phyloP scores from a whole-genome alignment of 2,113 vertebrate genomes.

The Solenodon paradoxus region DNA sequence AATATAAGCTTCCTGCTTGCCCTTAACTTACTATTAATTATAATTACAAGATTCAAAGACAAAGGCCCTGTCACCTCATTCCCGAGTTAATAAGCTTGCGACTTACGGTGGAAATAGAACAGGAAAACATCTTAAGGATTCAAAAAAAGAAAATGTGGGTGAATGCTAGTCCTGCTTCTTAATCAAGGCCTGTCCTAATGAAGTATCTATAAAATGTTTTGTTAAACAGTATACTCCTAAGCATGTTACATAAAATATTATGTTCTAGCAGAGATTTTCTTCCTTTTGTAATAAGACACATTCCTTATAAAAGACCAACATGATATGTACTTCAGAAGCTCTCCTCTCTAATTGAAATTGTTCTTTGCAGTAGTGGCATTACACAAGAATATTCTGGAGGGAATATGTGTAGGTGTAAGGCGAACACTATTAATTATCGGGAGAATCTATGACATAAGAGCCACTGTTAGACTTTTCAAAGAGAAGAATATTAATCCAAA shows the following conservation, averaged over 20 bases:
- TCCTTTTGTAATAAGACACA: slow-evolving; percentile 28
- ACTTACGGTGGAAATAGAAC: slow-evolving; percentile 55
- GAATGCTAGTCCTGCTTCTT: slow-evolving; percentile 29
- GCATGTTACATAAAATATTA: slow-evolving; percentile 59
- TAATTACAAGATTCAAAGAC: slow-evolving; percentile 71
- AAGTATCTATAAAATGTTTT: slow-evolving; percentile 48
- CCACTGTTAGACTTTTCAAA: slow-evolving; percentile 70
- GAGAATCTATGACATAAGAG: slow-evolving; percentile 69
- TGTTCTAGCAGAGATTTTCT: neutral
- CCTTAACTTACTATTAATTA: slow-evolving; percentile 76
- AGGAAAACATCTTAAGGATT: slow-evolving; percentile 40
- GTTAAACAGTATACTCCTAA: slow-evolving; percentile 49
- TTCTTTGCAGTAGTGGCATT: slow-evolving; percentile 55
- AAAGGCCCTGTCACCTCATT: slow-evolving; percentile 68
- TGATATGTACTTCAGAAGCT: slow-evolving; percentile 47
- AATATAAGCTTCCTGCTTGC: slow-evolving; percentile 58
- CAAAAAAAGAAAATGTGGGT: slow-evolving; percentile 33
- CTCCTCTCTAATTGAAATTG: slow-evolving; percentile 59
- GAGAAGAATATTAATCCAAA: slow-evolving; percentile 79
- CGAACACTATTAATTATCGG: slow-evolving; percentile 81
- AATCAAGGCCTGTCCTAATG: slow-evolving; percentile 28
- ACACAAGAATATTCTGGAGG: slow-evolving; percentile 46
- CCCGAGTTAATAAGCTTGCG: slow-evolving; percentile 65
- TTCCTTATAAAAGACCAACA: slow-evolving; percentile 1
- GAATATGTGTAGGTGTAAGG: slow-evolving; percentile 71